Conservation (phyloP, 2,888 invertebrate species). For the Drosophila kanekoi region DNA sequence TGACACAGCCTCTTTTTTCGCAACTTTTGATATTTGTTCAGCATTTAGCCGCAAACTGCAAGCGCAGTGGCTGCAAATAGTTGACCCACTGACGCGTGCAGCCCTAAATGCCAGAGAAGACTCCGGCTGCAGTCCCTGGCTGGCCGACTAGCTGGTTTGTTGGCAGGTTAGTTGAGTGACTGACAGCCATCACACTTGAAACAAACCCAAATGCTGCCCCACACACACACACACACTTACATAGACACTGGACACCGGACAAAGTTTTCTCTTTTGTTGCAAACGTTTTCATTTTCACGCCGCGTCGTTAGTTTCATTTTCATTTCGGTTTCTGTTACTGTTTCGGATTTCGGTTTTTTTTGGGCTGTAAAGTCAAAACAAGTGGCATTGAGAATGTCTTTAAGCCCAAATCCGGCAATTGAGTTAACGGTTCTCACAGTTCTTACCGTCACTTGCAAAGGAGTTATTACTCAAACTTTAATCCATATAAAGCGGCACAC, state of each 20-base stretch:
- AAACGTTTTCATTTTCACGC: conserved; percentile 71
- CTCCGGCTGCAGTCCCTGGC: conserved; percentile 19
- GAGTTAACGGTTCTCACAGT: conserved; percentile 56
- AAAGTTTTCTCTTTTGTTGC: conserved; percentile 65
- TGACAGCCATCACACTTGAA: conserved; percentile 60
- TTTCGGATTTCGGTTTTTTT: conserved; percentile 43
- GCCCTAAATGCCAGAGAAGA: conserved; percentile 44
- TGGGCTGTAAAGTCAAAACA: conserved; percentile 64
- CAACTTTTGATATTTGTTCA: conserved; percentile 28
- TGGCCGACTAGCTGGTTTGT: conserved; percentile 1
- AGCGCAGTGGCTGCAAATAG: conserved; percentile 35
- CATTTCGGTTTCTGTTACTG: conserved; percentile 48
- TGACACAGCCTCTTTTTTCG: conserved; percentile 23
- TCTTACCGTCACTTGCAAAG: conserved; percentile 31
- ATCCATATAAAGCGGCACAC: conserved; percentile 26
- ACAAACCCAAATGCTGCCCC: conserved; percentile 38
- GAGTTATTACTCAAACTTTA: conserved; percentile 10
- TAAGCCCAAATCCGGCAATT: conserved; percentile 42
- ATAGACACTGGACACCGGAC: conserved; percentile 25
- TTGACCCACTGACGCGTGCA: conserved; percentile 64
- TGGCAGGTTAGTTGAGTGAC: conserved; percentile 41
- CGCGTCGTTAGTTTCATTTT: conserved; percentile 61
- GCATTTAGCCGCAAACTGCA: conserved; percentile 21
- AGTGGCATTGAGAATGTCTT: conserved; percentile 52
- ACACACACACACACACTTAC: conserved; percentile 29